phyloP scores from a whole-genome alignment of 2,113 vertebrate species.

The Cepphus grylle region DNA sequence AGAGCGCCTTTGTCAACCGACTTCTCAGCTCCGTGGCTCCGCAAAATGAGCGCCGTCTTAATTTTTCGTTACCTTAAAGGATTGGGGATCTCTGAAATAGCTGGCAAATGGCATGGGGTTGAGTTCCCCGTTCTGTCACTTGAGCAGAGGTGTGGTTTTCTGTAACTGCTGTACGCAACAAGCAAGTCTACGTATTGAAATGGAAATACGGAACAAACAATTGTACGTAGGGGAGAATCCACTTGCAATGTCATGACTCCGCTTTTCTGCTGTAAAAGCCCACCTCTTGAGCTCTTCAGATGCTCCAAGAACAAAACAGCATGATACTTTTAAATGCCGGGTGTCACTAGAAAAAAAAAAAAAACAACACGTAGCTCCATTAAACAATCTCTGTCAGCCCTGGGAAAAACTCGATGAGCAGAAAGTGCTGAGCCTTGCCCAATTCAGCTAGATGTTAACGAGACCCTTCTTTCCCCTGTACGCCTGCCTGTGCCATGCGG shows the following conservation, averaged over 20 bases:
- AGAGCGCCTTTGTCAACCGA: neutral
- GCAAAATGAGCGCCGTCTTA: neutral
- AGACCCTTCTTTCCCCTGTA: neutral
- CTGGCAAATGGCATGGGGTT: neutral
- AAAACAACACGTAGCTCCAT: neutral
- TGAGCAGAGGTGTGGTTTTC: neutral
- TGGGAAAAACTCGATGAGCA: neutral
- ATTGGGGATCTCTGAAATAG: neutral
- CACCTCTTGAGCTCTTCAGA: neutral
- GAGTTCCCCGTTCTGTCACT: neutral
- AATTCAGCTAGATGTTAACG: neutral
- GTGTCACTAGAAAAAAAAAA: neutral
- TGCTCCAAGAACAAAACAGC: neutral
- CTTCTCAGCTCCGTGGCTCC: neutral
- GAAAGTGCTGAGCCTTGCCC: neutral
- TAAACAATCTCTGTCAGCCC: neutral
- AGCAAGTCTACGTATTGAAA: neutral
- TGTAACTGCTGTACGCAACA: neutral
- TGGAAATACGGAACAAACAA: neutral
- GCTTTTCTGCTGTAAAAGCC: neutral
- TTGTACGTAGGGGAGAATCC: neutral
- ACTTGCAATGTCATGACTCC: neutral
- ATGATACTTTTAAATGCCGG: neutral
- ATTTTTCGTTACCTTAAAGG: neutral
- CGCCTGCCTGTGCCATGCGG: neutral